Evolutionary conservation across 2,113 vertebrate genomes (phyloP), one percentile per base, ranked within the genome.

Genomic region (Microtus ochrogaster): DNA sequence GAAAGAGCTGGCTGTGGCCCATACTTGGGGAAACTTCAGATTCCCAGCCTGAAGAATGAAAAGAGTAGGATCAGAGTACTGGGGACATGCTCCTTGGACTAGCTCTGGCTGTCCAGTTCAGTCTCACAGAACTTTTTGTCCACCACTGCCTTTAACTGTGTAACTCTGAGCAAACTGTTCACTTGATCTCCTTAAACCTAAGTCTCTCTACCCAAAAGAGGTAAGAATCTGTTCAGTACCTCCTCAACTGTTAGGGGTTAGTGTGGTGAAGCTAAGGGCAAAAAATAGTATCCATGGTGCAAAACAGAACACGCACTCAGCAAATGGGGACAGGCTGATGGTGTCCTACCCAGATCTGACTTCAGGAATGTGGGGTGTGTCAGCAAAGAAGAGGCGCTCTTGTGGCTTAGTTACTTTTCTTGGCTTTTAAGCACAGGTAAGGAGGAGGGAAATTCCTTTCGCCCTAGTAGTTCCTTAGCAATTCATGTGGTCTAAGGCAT

Each of bases 371-470:
- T 76, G 33, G 70, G 26, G 2, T 33, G 8, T 21, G 7, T 17
- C 3, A 94, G 82, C 86, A 28, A 65, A 0, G 0, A 87, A 28
- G 13, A 44, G 44, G 47, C 41, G 10, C 13, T 10, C 2, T 44
- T 90, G 89, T 78, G 68, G 1, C 16, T 58, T 91, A 63, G 91
- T 98, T 97, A 81, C 88, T 74, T 74, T 87, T 76, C 30, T 83
- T 90, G 65, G 90, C 78, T 94, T 0, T 41, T 52, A 95, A 90
- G 39, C 26, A 12, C 44, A 65, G 66, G 44, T 81, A 74, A 94
- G 39, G 58, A 41, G 81, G 93, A 47, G 93, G 22, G 83, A 85
- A 65, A 92, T 65, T 89, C 78, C 72, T 70, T 5, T 33, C 47
- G 3, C 82, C 87, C 78, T 70, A 39, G 7, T 26, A 52, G 26